Percentiles rank a stretch among this genome's conserved stretches.
Evolutionary conservation across 2,797 vertebrate species (phyloP).

Genomic region (Coracias cyanogaster): DNA sequence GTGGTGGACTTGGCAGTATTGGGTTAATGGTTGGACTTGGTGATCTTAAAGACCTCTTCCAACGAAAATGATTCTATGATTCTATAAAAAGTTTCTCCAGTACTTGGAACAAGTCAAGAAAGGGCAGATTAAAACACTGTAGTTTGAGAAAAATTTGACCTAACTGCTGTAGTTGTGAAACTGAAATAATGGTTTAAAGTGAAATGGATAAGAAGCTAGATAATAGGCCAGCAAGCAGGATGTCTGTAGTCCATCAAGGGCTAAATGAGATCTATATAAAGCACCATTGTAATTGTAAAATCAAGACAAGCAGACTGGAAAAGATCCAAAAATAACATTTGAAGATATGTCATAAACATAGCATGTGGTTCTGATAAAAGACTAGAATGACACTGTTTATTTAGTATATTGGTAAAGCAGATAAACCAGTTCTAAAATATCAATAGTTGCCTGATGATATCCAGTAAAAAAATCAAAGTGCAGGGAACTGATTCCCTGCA

Average conservation of each 20-base stretch:
- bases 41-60: no score
- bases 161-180: background rate
- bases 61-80: no score
- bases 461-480: background rate
- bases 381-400: background rate
- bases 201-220: slow-evolving; percentile 21
- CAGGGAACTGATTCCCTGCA: background rate
- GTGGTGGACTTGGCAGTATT: no score
- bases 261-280: slow-evolving; percentile 61
- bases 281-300: slow-evolving; percentile 24
- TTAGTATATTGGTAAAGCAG: slow-evolving; percentile 5
- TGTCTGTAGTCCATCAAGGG: slow-evolving; percentile 59
- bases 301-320: background rate
- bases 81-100: background rate
- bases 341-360: slow-evolving; percentile 12
- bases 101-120: background rate
- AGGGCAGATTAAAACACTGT: background rate
- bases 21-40: no score
- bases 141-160: background rate
- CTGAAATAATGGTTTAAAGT: background rate
- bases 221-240: slow-evolving; percentile 44
- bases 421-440: background rate
- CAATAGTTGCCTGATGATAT: background rate
- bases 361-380: slow-evolving; percentile 23
- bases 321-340: slow-evolving; percentile 39